phyloP scores from a whole-genome alignment of 2,888 invertebrate species.

The Octonoba sinensis region DNA sequence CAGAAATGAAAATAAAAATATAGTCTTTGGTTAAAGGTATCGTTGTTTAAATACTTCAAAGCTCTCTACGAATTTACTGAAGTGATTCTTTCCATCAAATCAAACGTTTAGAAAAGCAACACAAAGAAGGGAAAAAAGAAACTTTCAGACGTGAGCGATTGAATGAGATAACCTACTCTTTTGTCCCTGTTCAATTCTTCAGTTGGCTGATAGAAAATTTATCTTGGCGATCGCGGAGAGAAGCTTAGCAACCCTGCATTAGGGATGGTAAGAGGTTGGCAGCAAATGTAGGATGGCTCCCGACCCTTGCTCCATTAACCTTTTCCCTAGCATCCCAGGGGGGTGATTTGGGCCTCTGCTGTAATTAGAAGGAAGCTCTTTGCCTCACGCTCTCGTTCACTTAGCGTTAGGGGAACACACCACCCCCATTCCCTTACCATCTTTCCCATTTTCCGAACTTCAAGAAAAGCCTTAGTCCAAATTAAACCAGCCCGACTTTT shows the following conservation, averaged over 20 bases:
- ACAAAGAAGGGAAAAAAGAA: too few relatives aligned
- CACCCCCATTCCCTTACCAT: slow-evolving; percentile 1
- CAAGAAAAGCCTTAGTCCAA: slow-evolving; percentile 49
- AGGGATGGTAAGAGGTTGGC: slow-evolving; percentile 51
- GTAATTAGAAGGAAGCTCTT: slow-evolving; percentile 59
- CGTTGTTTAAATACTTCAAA: too few relatives aligned
- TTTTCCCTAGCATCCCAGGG: slow-evolving; percentile 51
- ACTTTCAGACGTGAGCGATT: too few relatives aligned
- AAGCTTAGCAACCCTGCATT: slow-evolving; percentile 30
- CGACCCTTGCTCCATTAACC: slow-evolving; percentile 63
- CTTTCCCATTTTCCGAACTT: slow-evolving; percentile 25
- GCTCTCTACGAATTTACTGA: too few relatives aligned
- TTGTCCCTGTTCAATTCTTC: too few relatives aligned
- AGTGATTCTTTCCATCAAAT: too few relatives aligned
- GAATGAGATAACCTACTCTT: too few relatives aligned
- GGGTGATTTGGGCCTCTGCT: slow-evolving; percentile 57
- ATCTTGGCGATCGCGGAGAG: slow-evolving; percentile 11
- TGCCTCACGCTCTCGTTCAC: slow-evolving; percentile 44
- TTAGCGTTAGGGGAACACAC: slow-evolving; percentile 31
- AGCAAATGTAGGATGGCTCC: slow-evolving; percentile 56
- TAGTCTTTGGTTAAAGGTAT: too few relatives aligned
- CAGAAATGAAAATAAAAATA: too few relatives aligned
- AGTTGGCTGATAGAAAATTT: background rate
- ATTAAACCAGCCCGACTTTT: slow-evolving; percentile 53
- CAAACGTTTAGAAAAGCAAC: too few relatives aligned